Conservation (phyloP, 2,888 invertebrate species). For the Hemistola chrysoprasaria region DNA sequence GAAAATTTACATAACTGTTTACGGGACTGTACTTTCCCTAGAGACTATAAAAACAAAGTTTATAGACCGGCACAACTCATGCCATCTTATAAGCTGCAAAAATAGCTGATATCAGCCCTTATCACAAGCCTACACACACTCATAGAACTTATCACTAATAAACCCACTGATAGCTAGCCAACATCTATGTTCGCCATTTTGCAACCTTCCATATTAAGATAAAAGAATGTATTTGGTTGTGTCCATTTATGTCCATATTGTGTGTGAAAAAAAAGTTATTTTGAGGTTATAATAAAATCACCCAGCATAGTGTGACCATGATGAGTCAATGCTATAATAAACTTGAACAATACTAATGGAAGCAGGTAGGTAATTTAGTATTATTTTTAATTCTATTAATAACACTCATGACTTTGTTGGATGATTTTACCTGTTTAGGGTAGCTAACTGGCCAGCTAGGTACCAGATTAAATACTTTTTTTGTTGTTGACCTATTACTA, state of each 20-base stretch:
- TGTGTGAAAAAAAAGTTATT: constrained; percentile 20
- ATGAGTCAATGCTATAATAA: not conserved
- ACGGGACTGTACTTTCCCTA: too few relatives aligned
- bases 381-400: too few relatives aligned
- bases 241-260: constrained; percentile 27
- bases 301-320: constrained; percentile 7
- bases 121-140: constrained; percentile 55
- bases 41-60: not conserved
- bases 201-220: constrained; percentile 10
- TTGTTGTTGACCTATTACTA: too few relatives aligned
- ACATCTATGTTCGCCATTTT: not conserved
- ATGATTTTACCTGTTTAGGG: too few relatives aligned
- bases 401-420: too few relatives aligned
- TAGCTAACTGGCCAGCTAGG: too few relatives aligned
- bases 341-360: not conserved
- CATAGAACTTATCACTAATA: constrained; percentile 56
- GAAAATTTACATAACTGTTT: too few relatives aligned
- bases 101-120: constrained; percentile 44
- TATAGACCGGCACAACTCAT: too few relatives aligned
- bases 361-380: not conserved
- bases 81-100: constrained; percentile 20
- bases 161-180: too few relatives aligned
- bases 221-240: constrained; percentile 23
- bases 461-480: too few relatives aligned
- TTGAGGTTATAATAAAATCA: constrained; percentile 16